phyloP scores from a whole-genome alignment of 2,888 invertebrate species.

The Onthophagus sagittarius region DNA sequence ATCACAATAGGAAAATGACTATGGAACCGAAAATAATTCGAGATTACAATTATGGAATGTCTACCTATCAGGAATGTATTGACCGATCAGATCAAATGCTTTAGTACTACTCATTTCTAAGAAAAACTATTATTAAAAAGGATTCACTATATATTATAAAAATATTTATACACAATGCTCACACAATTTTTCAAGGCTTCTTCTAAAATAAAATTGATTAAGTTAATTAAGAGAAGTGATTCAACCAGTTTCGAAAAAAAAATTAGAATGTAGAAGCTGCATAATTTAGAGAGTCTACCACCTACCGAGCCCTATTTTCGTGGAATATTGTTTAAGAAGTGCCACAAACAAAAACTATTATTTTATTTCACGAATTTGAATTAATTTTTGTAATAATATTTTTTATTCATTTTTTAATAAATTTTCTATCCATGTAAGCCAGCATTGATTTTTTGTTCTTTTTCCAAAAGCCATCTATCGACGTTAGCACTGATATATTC shows the following conservation, averaged over 20 bases:
- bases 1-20: constrained; percentile 30
- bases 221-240: constrained; percentile 30
- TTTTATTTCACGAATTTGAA: background rate
- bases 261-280: constrained; percentile 23
- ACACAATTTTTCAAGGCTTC: constrained; percentile 30
- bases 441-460: no score
- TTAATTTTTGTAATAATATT: no score
- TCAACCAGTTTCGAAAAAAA: constrained; percentile 28
- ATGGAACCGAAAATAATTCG: constrained; percentile 31
- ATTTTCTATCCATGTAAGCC: no score
- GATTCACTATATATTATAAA: no score
- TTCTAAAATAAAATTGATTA: constrained; percentile 31
- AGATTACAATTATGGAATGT: constrained; percentile 32
- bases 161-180: constrained; percentile 10
- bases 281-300: constrained; percentile 30
- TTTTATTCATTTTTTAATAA: no score
- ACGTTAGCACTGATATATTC: no score
- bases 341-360: constrained; percentile 27
- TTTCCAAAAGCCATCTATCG: no score
- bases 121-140: constrained; percentile 27
- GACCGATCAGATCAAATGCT: constrained; percentile 32
- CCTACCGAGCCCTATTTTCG: constrained; percentile 23
- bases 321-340: constrained; percentile 33
- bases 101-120: constrained; percentile 28
- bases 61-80: no score